A percentile compares a stretch with the other conserved stretches of the same genome.
phyloP scores from a whole-genome alignment of 2,888 invertebrate species.

The Lycia hirtaria region DNA sequence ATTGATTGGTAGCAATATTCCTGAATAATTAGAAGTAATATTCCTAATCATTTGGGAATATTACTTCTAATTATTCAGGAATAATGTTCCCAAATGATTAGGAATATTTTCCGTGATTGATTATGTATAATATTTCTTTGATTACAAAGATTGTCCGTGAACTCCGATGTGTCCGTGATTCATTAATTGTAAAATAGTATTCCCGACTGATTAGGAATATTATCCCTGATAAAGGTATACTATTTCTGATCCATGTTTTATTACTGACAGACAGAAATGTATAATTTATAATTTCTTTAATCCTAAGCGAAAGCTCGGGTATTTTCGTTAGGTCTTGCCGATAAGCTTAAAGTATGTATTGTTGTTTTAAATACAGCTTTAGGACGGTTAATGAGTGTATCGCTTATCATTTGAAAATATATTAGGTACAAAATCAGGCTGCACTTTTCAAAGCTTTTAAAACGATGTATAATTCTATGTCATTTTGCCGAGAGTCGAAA shows the following conservation, averaged over 20 bases:
- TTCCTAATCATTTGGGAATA: no score
- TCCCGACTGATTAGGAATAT: neutral
- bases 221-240: neutral
- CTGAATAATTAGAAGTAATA: neutral
- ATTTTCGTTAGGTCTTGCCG: neutral
- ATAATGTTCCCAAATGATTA: no score
- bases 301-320: neutral
- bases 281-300: no score
- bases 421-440: neutral
- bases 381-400: neutral
- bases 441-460: conserved; percentile 5
- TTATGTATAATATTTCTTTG: no score
- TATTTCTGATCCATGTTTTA: neutral
- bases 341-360: neutral
- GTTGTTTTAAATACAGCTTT: conserved; percentile 1
- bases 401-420: conserved; percentile 5
- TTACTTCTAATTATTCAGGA: no score
- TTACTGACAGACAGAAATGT: no score
- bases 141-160: no score
- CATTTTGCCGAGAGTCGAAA: neutral
- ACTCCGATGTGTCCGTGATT: no score
- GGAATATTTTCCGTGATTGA: neutral
- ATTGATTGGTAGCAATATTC: neutral
- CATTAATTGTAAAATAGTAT: no score
- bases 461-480: no score